Percentiles rank a stretch among this genome's conserved stretches.
phyloP scores from a whole-genome alignment of 1,140 invertebrate species.

The Drosophila repleta region DNA sequence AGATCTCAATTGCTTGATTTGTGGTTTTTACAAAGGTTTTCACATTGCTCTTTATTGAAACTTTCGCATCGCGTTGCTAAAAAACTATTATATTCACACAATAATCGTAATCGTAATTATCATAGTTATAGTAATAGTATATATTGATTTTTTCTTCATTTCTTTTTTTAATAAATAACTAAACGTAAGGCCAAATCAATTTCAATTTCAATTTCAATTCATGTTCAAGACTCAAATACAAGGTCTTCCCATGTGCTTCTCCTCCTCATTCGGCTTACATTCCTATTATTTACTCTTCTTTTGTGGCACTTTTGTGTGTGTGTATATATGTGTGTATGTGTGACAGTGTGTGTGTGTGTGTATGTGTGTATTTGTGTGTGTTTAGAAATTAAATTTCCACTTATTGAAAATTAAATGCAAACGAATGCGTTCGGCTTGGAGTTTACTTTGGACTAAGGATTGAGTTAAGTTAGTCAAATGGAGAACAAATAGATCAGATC shows the following conservation, averaged over 20 bases:
- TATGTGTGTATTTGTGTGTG: conserved; percentile 7
- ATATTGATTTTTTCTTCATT: conserved; percentile 35
- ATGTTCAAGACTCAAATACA: conserved; percentile 29
- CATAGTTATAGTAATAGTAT: conserved; percentile 40
- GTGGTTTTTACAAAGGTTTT: conserved; percentile 38
- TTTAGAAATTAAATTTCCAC: conserved; percentile 48
- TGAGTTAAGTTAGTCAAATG: conserved; percentile 16
- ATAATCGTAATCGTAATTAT: conserved; percentile 63
- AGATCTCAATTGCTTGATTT: neutral
- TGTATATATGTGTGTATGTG: neutral
- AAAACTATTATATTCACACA: conserved; percentile 52
- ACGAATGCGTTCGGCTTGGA: conserved; percentile 45
- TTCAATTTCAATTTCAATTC: conserved; percentile 23
- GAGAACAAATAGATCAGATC: conserved; percentile 2
- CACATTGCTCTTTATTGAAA: conserved; percentile 64
- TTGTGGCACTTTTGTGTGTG: conserved; percentile 60
- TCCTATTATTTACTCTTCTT: conserved; percentile 12
- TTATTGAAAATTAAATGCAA: conserved; percentile 67
- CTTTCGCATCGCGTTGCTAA: conserved; percentile 60
- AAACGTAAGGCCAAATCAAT: conserved; percentile 74
- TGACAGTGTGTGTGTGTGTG: conserved; percentile 46
- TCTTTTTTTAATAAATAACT: conserved; percentile 67
- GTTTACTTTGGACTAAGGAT: conserved; percentile 49
- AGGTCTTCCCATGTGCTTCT: conserved; percentile 28
- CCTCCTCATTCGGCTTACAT: conserved; percentile 26